phyloP scores from a whole-genome alignment of 2,113 vertebrate genomes.

The Phalacrocorax pelagicus region DNA sequence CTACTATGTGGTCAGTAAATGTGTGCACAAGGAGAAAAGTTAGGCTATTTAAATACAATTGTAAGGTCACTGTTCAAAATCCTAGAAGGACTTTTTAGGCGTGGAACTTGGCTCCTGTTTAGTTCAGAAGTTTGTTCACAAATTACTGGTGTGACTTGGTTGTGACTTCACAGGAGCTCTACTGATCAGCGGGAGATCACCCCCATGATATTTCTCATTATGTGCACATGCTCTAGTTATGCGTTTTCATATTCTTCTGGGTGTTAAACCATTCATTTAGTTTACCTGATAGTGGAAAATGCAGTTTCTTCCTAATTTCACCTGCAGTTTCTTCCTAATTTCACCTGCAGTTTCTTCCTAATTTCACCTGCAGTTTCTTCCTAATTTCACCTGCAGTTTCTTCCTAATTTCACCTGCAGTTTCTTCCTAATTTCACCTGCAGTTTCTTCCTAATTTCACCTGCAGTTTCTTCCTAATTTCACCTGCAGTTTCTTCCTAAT shows the following conservation, averaged over 20 bases:
- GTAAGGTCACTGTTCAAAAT: neutral
- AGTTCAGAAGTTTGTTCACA: neutral
- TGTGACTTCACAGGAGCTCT: neutral
- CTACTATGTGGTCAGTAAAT: neutral
- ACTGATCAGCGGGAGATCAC: neutral
- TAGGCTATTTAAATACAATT: neutral
- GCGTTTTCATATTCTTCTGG: rapidly evolving
- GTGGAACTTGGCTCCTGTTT: neutral
- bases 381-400: neutral
- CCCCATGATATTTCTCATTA: rapidly evolving
- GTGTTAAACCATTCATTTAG: rapidly evolving
- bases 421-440: neutral
- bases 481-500: neutral
- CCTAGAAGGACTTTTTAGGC: neutral
- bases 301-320: neutral
- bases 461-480: neutral
- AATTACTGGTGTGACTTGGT: neutral
- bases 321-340: neutral
- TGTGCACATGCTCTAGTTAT: rapidly evolving
- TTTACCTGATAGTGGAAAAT: neutral
- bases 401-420: neutral
- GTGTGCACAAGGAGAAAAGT: neutral
- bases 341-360: neutral
- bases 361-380: neutral
- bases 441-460: neutral